Percentiles rank a stretch among this genome's conserved stretches.
phyloP scores from a whole-genome alignment of 2,888 invertebrate genomes.

The Micropterix aruncella region DNA sequence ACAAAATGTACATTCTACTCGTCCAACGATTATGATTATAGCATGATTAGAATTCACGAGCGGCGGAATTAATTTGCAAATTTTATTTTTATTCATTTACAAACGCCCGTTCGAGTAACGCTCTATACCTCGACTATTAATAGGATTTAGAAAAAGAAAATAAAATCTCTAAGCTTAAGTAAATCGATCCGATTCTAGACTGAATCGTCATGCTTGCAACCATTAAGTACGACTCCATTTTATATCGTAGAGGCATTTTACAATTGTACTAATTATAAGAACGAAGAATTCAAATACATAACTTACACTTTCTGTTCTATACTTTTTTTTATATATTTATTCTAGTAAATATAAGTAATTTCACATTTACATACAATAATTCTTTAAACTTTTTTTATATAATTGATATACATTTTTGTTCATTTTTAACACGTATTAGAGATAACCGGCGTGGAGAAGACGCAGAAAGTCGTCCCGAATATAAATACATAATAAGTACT shows the following conservation, averaged over 20 bases:
- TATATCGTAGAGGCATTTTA: neutral
- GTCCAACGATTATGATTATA: no score
- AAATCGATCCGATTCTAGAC: neutral
- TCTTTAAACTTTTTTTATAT: neutral
- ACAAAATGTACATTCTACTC: no score
- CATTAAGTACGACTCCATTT: neutral
- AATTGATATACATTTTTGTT: neutral
- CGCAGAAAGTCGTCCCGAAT: no score
- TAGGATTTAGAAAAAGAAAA: neutral
- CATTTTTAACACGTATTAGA: neutral
- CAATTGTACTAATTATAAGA: neutral
- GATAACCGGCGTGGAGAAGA: neutral
- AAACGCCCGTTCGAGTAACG: no score
- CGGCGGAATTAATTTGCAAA: no score
- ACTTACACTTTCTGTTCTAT: neutral
- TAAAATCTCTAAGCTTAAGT: neutral
- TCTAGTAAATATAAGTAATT: neutral
- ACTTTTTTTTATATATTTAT: neutral
- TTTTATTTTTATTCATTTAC: neutral
- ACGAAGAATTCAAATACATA: neutral
- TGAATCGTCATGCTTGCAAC: neutral
- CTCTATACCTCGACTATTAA: neutral
- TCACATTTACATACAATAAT: neutral
- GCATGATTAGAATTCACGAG: no score
- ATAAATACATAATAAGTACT: no score